Percentiles rank a stretch among this genome's conserved stretches.
These are phyloP conservation scores for Dicrostonyx torquatus DNA, from an alignment of 2,797 vertebrate genomes.

Conservation along the genomic window DNA sequence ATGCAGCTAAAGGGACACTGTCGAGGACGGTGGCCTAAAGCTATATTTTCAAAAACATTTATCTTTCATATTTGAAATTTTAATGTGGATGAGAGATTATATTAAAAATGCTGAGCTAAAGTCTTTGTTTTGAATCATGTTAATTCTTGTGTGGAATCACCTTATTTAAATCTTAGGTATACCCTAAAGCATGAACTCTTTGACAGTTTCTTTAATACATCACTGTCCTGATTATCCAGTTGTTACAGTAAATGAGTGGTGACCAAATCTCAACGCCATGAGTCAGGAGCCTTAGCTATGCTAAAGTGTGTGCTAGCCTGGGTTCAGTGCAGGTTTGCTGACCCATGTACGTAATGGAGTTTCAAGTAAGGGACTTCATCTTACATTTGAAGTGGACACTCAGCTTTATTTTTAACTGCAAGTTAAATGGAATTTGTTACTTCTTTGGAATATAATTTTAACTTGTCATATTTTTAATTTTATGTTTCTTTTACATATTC, in stretches of 20 bases:
- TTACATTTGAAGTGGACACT: constrained; percentile 82
- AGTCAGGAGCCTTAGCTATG: constrained; percentile 49
- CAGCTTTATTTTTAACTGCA: constrained; percentile 83
- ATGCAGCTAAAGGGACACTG: constrained; percentile 60
- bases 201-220: constrained; percentile 72
- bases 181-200: constrained; percentile 36
- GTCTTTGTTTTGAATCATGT: constrained; percentile 48
- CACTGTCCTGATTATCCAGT: constrained; percentile 22
- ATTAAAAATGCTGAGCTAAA: background rate
- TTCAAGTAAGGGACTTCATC: constrained; percentile 75
- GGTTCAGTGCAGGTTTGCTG: constrained; percentile 56
- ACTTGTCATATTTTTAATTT: constrained; percentile 75
- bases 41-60: constrained; percentile 34
- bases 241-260: constrained; percentile 59
- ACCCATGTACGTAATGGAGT: constrained; percentile 67
- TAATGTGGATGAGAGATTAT: constrained; percentile 33
- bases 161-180: background rate
- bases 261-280: constrained; percentile 80
- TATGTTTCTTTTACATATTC: constrained; percentile 77
- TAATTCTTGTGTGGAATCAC: constrained; percentile 38
- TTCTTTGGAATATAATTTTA: constrained; percentile 78
- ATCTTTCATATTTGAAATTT: constrained; percentile 55
- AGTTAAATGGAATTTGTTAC: constrained; percentile 72
- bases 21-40: constrained; percentile 66
- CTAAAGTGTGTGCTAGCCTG: constrained; percentile 72